Base-by-base conservation (phyloP, 2,113 vertebrate genomes). In the Gymnorhina tibicen region DNA sequence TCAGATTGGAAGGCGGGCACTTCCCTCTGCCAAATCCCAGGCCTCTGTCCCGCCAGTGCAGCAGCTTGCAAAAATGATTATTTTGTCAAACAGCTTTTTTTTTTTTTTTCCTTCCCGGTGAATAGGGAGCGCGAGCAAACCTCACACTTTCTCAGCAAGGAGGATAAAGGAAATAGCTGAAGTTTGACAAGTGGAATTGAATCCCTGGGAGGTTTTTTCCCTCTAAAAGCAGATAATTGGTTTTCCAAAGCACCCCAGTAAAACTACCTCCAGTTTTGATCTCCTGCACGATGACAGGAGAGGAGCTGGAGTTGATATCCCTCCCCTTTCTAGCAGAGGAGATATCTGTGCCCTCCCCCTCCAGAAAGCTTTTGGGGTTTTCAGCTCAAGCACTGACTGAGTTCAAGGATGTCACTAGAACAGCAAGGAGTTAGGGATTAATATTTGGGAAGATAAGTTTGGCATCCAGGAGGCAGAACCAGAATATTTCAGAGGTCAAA, bases 41-140 rank as follows among this genome's bases (percentile, higher is more conserved):
- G 67, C 94, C 95, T 95, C 95, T 83, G 87, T 93, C 85, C 89
- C 63, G 37, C 92, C 90, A 95, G 95, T 52, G 93, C 81, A 85
- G 96, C 97, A 97, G 97, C 97, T 98, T 97, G 96, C 96, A 96
- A 95, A 98, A 96, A 93, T 97, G 93, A 97, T 97, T 93, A 91
- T 95, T 97, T 95, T 94, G 91, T 98, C 97, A 97, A 92, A 91
- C 81, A 96, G 73, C 63, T 92, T 95, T 95, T 97, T 85, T 77
- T 97, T 85, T 77, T 78, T 32, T 35, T 23, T 37, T 55, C 58
- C 44, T 93, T 84, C 87, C 60, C 1, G 1, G 85, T 49, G 68
- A 93, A 80, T 19, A 89, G 81, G 73, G 78, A 81, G 49, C 12
- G 7, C 7, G n/a, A 90, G 66, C 47, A 33, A 60, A 66, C 35